These are phyloP conservation scores for Sinhomidia bicolor DNA, from an alignment of 2,888 invertebrate genomes.

Conservation along the genomic window DNA sequence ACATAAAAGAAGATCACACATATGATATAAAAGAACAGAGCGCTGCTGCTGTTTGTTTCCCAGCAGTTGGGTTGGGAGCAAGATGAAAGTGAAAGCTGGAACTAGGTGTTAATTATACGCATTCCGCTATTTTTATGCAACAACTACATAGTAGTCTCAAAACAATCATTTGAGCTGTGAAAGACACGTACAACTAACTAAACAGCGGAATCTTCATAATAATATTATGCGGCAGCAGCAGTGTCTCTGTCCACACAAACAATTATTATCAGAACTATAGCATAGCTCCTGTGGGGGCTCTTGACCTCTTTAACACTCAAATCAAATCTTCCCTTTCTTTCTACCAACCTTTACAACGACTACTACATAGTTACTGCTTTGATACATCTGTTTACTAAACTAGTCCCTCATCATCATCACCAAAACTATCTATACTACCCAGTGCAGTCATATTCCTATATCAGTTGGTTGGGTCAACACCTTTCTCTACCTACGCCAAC, in stretches of 20 bases:
- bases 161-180: neutral
- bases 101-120: conserved; percentile 21
- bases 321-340: neutral
- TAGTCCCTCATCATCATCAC: neutral
- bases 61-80: too few relatives aligned
- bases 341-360: neutral
- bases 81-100: conserved; percentile 2
- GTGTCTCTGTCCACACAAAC: too few relatives aligned
- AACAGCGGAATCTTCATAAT: too few relatives aligned
- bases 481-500: conserved; percentile 11
- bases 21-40: too few relatives aligned
- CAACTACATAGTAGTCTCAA: neutral
- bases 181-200: neutral
- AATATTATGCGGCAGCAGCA: too few relatives aligned
- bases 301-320: conserved; percentile 37
- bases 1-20: too few relatives aligned
- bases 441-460: neutral
- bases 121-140: neutral
- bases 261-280: conserved; percentile 6
- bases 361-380: too few relatives aligned
- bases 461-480: neutral
- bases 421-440: neutral
- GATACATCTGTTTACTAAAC: too few relatives aligned
- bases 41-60: too few relatives aligned
- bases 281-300: conserved; percentile 57